These are phyloP conservation scores for Lineus longissimus DNA, from an alignment of 1,140 invertebrate genomes.

Conservation along the genomic window DNA sequence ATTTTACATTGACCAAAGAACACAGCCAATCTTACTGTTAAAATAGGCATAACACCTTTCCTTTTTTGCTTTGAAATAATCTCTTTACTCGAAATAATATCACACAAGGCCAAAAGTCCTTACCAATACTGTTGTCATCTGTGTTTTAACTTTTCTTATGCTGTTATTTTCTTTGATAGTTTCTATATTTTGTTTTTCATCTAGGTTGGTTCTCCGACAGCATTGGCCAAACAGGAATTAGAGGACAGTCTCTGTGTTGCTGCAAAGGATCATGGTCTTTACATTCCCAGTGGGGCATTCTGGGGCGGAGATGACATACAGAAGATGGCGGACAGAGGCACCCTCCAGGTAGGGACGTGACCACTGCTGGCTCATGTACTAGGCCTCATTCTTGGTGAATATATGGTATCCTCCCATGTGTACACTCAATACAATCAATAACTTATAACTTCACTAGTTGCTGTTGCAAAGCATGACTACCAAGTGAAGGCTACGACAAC, in stretches of 20 bases:
- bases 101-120: no score
- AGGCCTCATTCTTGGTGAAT: not conserved
- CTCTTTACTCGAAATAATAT: conserved; percentile 3
- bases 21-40: no score
- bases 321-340: conserved; percentile 61
- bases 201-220: conserved; percentile 60
- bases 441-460: no score
- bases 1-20: no score
- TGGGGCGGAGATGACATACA: conserved; percentile 65
- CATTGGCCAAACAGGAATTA: conserved; percentile 54
- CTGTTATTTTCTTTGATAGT: not conserved
- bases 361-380: no score
- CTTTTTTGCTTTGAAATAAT: conserved; percentile 14
- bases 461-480: no score
- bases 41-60: no score
- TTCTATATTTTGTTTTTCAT: conserved; percentile 11
- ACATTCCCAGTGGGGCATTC: conserved; percentile 62
- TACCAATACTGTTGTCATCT: no score
- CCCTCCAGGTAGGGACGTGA: conserved; percentile 59
- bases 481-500: no score
- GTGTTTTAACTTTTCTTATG: no score
- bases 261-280: conserved; percentile 53
- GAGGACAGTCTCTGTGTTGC: conserved; percentile 46
- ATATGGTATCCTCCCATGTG: not conserved
- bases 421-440: not conserved